Evolutionary conservation across 2,888 invertebrate genomes (phyloP).

Genomic region (Dermolepida albohirtum): DNA sequence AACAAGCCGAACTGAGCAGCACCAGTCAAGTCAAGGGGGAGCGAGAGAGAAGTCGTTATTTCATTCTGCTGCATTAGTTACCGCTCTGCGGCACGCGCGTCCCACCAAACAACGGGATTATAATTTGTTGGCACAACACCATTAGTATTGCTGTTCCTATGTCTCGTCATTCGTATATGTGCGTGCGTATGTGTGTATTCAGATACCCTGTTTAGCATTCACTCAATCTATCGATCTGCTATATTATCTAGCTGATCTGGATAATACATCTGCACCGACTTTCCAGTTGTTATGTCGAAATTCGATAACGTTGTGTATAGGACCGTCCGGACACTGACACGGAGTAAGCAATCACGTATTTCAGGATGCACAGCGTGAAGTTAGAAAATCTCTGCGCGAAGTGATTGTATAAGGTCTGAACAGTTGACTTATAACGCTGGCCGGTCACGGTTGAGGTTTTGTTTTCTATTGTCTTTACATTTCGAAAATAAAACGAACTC

Average conservation of each 20-base stretch:
- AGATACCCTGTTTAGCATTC: too few species aligned
- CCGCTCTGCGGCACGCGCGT: conserved; percentile 22
- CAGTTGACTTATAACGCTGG: conserved; percentile 28
- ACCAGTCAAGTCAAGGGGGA: neutral
- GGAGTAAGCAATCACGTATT: neutral
- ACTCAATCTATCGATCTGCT: conserved; percentile 14
- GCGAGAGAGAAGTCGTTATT: conserved; percentile 21
- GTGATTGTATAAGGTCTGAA: conserved; percentile 13
- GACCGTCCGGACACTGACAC: neutral
- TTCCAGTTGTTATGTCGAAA: conserved; percentile 1
- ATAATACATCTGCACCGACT: conserved; percentile 30
- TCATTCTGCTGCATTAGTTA: conserved; percentile 35
- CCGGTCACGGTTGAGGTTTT: conserved; percentile 29
- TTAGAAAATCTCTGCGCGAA: conserved; percentile 16
- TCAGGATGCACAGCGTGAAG: neutral
- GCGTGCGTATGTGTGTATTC: too few species aligned
- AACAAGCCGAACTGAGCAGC: conserved; percentile 16
- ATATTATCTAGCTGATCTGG: conserved; percentile 28
- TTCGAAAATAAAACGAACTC: neutral
- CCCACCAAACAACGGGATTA: conserved; percentile 16
- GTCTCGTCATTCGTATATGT: too few species aligned
- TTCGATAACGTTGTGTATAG: conserved; percentile 8
- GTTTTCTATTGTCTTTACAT: conserved; percentile 17
- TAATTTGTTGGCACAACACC: conserved; percentile 23
- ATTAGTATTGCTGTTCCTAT: neutral